A percentile compares a stretch with the other conserved stretches of the same genome.
phyloP scores from a whole-genome alignment of 2,113 vertebrate species.

The Brachypodius melanocephalos region DNA sequence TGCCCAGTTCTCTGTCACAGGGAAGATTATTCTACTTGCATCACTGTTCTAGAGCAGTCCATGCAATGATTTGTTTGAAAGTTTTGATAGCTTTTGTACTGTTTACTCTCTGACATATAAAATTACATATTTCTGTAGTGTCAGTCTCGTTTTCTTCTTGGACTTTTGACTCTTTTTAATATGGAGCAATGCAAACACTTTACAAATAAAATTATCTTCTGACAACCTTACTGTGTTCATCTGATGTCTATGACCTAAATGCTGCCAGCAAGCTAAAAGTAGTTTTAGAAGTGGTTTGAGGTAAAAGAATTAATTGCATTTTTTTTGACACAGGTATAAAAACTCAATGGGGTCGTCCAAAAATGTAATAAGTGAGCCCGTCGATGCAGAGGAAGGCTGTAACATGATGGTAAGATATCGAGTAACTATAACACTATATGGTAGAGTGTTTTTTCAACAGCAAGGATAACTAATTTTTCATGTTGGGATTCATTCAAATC shows the following conservation, averaged over 20 bases:
- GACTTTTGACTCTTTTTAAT: background rate
- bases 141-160: background rate
- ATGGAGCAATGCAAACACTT: background rate
- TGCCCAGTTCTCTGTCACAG: background rate
- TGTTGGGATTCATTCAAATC: background rate
- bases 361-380: slow-evolving; percentile 57
- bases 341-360: slow-evolving; percentile 66
- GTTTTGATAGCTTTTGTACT: background rate
- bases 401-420: slow-evolving; percentile 72
- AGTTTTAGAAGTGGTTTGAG: slow-evolving; percentile 6
- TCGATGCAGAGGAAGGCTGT: slow-evolving; percentile 51
- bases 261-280: background rate
- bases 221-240: background rate
- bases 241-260: background rate
- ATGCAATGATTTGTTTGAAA: background rate
- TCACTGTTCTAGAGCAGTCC: background rate
- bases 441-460: background rate
- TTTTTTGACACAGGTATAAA: slow-evolving; percentile 71
- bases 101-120: background rate
- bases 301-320: background rate
- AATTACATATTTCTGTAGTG: background rate
- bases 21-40: background rate
- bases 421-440: accelerated
- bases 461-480: background rate
- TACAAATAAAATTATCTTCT: background rate